Base-by-base conservation (phyloP, 2,888 invertebrate genomes). In the Harpalus rufipes region DNA sequence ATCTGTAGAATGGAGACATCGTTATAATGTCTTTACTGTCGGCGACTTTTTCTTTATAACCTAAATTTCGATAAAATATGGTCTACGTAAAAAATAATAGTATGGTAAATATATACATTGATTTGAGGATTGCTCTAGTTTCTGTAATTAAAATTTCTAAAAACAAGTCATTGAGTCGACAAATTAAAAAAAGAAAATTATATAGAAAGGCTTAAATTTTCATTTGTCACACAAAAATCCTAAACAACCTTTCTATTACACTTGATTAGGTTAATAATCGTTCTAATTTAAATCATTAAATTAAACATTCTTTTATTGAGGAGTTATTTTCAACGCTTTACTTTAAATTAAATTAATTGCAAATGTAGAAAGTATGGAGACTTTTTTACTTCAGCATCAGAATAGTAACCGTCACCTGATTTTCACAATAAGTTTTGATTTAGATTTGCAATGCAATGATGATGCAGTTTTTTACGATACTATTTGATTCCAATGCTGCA, bases 141-240 rank as follows among this genome's bases (percentile, higher is more conserved):
- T 68, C 68, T 68, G 12, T 68, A 68, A 68, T 68, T 68, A 68
- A 68, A 68, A 39, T 68, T 68, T 68, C 68, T 68, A n/a, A n/a
- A 65, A 68, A 68, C 39, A 68, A 68, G 68, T 39, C 68, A 68
- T 39, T 68, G 68, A 32, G 68, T 32, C 68, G 68, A 39, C n/a
- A 32, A 68, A 39, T 68, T 68, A 39, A 68, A 68, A 25, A 68
- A 68, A 65, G 65, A 68, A 68, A 68, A 39, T 68, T 32, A 68
- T 14, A 68, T 68, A 68, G 68, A 68, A 68, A 68, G 68, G 68
- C 32, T 68, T 68, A 25, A 39, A 68, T 68, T 68, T 68, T 39
- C 68, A 68, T 68, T 68, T 68, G 68, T 68, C 32, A 39, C 39
- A 39, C 14, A 68, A 68, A 68, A 68, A 18, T 8, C 3, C 14